Evolutionary conservation across 2,797 vertebrate genomes (phyloP).

Genomic region (Neosalanx taihuensis): DNA sequence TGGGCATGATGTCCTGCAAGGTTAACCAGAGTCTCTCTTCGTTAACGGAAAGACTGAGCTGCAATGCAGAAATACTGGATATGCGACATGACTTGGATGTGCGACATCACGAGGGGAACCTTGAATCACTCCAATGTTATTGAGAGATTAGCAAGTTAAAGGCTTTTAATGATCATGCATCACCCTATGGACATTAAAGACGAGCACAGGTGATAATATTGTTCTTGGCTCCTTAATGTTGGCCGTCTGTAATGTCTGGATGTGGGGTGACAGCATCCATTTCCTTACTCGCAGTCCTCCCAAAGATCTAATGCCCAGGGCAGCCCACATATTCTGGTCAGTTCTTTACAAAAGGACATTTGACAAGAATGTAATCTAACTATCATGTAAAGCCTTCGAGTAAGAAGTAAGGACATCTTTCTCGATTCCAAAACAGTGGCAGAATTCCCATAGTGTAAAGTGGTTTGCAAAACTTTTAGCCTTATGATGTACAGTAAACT

Average conservation of each 20-base stretch:
- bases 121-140: too few relatives aligned
- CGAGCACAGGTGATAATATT: too few relatives aligned
- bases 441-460: background rate
- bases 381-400: background rate
- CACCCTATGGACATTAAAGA: too few relatives aligned
- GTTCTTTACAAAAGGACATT: background rate
- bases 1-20: constrained; percentile 1
- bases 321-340: background rate
- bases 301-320: too few relatives aligned
- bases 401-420: background rate
- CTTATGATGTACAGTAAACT: too few relatives aligned
- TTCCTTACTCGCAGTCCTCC: too few relatives aligned
- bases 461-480: background rate
- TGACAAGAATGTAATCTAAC: background rate
- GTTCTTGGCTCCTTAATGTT: background rate
- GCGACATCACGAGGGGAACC: background rate
- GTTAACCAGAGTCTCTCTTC: constrained; percentile 3
- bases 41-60: constrained; percentile 7
- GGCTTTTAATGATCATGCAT: too few relatives aligned
- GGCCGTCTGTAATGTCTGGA: background rate
- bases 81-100: background rate
- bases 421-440: background rate
- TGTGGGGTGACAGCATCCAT: too few relatives aligned
- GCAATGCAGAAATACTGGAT: constrained; percentile 14
- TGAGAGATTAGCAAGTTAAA: too few relatives aligned